phyloP scores from a whole-genome alignment of 2,113 vertebrate species.

The Dipodomys spectabilis region DNA sequence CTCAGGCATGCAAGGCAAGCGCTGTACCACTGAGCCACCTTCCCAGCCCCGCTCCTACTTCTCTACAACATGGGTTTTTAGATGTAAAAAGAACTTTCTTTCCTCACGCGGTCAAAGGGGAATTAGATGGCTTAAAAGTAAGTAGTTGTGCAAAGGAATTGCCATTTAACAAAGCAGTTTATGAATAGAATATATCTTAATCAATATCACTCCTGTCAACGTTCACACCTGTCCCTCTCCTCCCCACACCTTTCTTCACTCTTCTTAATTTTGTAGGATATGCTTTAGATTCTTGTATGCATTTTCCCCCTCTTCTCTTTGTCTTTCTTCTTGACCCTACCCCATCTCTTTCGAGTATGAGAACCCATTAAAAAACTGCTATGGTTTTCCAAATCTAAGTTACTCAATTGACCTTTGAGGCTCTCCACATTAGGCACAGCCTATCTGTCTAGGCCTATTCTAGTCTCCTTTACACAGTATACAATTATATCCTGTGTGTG shows the following conservation, averaged over 20 bases:
- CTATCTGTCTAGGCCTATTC: background rate
- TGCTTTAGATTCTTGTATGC: too few species aligned
- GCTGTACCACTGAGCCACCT: too few species aligned
- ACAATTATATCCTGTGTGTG: background rate
- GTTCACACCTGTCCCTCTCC: too few species aligned
- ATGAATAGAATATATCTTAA: too few species aligned
- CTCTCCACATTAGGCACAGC: background rate
- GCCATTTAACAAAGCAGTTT: too few species aligned
- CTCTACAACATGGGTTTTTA: background rate
- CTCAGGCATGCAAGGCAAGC: too few species aligned
- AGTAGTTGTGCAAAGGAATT: too few species aligned
- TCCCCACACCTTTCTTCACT: too few species aligned
- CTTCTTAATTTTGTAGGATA: too few species aligned
- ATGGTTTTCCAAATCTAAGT: conserved; percentile 29
- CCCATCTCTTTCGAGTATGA: too few species aligned
- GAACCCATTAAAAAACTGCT: background rate
- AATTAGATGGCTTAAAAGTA: background rate
- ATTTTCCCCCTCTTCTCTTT: background rate
- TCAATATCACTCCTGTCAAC: too few species aligned
- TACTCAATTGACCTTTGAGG: background rate
- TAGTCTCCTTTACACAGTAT: background rate
- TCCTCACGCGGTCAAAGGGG: background rate
- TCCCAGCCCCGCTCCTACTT: background rate
- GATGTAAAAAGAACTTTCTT: background rate
- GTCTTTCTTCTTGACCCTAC: background rate